Percentiles rank a stretch among this genome's conserved stretches.
Evolutionary conservation across 2,113 vertebrate species (phyloP).

Genomic region (Callaeas wilsoni): DNA sequence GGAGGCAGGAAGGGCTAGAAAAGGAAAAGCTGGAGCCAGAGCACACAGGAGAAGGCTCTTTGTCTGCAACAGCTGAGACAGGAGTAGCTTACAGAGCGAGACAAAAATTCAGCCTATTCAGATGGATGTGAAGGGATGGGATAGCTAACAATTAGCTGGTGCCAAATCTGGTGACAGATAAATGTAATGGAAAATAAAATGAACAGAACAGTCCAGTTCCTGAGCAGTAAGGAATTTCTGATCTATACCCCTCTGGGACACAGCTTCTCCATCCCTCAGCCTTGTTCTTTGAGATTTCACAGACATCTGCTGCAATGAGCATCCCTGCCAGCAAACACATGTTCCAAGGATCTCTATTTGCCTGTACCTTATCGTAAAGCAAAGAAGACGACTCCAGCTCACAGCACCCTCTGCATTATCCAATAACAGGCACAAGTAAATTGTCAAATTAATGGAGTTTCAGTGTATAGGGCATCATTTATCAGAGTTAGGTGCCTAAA

Average conservation of each 20-base stretch:
- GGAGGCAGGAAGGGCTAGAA: not conserved
- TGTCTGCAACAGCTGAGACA: not conserved
- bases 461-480: not conserved
- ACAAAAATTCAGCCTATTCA: not conserved
- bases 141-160: not conserved
- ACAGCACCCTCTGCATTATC: not conserved
- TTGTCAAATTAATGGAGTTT: not conserved
- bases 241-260: not conserved
- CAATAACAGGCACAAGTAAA: not conserved
- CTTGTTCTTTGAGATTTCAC: not conserved
- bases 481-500: not conserved
- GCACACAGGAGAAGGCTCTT: not conserved
- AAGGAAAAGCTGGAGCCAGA: not conserved
- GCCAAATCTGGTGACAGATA: not conserved
- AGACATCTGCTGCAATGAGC: not conserved
- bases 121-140: not conserved
- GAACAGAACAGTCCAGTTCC: not conserved
- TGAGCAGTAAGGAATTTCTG: not conserved
- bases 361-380: not conserved
- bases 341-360: not conserved
- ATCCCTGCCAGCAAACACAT: not conserved
- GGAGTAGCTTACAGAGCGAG: not conserved
- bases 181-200: constrained; percentile 4
- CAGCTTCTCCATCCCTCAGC: not conserved
- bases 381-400: not conserved